Base-by-base conservation (phyloP, 1,140 invertebrate species). In the Kradibia gibbosae region DNA sequence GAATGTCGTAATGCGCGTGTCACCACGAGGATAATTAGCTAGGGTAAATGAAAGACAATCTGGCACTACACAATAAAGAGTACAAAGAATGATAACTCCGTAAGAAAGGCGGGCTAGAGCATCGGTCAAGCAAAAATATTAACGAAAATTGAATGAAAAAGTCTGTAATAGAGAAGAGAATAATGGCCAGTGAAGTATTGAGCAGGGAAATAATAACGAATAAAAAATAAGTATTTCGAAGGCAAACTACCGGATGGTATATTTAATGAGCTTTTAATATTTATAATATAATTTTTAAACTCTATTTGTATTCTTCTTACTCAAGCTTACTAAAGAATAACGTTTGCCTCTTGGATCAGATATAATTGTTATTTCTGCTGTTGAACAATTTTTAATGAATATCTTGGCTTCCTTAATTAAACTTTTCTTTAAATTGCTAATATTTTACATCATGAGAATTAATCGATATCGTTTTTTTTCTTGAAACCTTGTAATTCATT, bases 241-340 rank as follows among this genome's bases (percentile, higher is more conserved):
- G 50, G 60, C 31, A 73, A 82, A 82, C 57, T 82, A 62, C 39
- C 53, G 22, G n/a, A 39, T 28, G 39, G 36, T 73, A 73, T 73
- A 55, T 62, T 78, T 78, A 78, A 73, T 36, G n/a, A 39, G 57
- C 67, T 73, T 77, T 78, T 82, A 77, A 78, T 78, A 82, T 78
- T 72, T 71, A 81, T 77, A 60, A 53, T 76, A 28, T 67, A 22
- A 70, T 75, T 53, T 73, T 72, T 34, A 48, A 71, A n/a, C 42
- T 79, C 36, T 78, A 45, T 72, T 70, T 71, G 42, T 42, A 78
- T 31, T 50, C 60, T 13, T 48, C 42, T 50, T 45, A 76, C 15
- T 22, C 50, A 53, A 53, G 4, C 22, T 53, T 53, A 53, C 4
- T 22, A 5, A 53, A 53, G n/a, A n/a, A 17, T 11, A 53, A 53